phyloP scores from a whole-genome alignment of 2,797 vertebrate genomes.

The Adrianichthys oophorus region DNA sequence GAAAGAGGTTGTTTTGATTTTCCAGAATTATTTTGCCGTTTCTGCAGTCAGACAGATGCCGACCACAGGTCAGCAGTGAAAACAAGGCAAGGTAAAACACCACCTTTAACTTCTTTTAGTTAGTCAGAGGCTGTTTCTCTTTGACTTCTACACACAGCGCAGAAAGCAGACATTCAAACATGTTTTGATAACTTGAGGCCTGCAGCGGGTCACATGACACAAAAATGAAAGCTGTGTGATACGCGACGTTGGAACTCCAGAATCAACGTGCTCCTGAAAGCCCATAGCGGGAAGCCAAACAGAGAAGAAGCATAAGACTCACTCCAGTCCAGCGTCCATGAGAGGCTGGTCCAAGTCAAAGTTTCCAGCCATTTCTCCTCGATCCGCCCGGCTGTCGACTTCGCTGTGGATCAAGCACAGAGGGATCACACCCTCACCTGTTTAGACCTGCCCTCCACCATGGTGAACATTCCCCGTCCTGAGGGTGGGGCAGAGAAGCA shows the following conservation, averaged over 20 bases:
- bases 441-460: constrained; percentile 50
- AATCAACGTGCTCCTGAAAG: background rate
- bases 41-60: no score
- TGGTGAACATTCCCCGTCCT: constrained; percentile 50
- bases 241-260: background rate
- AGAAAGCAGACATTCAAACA: constrained; percentile 16
- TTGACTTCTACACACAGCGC: constrained; percentile 12
- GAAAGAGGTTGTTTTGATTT: no score
- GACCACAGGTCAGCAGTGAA: no score
- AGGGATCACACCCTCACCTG: constrained; percentile 49
- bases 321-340: constrained; percentile 72
- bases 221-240: background rate
- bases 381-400: background rate
- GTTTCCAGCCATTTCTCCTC: constrained; percentile 67
- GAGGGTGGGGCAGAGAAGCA: constrained; percentile 7
- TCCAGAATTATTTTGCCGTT: no score
- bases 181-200: background rate
- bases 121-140: constrained; percentile 6
- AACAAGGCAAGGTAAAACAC: no score
- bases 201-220: background rate
- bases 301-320: constrained; percentile 46
- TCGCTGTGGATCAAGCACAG: constrained; percentile 4
- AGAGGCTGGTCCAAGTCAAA: constrained; percentile 49
- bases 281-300: background rate
- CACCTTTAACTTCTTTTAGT: no score